Percentiles rank a stretch among this genome's conserved stretches.
These are phyloP conservation scores for Drosophila greeni DNA, from an alignment of 2,888 invertebrate species.

Conservation along the genomic window DNA sequence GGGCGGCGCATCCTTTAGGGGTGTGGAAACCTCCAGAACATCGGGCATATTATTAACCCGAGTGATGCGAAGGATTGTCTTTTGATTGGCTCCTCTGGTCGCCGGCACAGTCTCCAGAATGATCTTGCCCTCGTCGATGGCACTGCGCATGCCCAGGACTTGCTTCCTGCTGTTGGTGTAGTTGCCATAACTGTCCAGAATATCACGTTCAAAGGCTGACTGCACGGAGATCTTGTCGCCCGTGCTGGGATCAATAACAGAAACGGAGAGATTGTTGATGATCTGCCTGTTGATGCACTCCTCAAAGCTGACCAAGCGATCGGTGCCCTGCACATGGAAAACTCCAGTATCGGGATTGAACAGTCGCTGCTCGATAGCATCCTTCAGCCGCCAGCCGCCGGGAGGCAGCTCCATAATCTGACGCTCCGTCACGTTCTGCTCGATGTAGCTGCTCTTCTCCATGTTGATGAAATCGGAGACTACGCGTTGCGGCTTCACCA, in stretches of 20 bases:
- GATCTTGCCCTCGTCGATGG: slow-evolving; percentile 84
- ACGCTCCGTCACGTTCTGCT: slow-evolving; percentile 80
- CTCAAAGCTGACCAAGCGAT: slow-evolving; percentile 89
- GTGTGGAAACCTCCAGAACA: slow-evolving; percentile 84
- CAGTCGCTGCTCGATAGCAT: slow-evolving; percentile 89
- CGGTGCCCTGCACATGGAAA: slow-evolving; percentile 92
- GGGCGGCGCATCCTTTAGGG: slow-evolving; percentile 79
- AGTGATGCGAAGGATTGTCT: slow-evolving; percentile 85
- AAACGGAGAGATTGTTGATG: slow-evolving; percentile 89
- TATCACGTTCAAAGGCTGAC: slow-evolving; percentile 87
- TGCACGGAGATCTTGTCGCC: slow-evolving; percentile 84
- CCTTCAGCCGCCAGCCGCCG: slow-evolving; percentile 89
- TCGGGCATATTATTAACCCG: slow-evolving; percentile 86
- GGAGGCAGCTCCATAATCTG: slow-evolving; percentile 88
- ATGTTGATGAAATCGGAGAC: slow-evolving; percentile 79
- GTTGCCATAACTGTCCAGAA: slow-evolving; percentile 88
- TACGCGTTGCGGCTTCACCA: slow-evolving; percentile 75
- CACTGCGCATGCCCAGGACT: slow-evolving; percentile 84
- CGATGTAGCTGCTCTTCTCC: slow-evolving; percentile 79
- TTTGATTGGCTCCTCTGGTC: slow-evolving; percentile 79
- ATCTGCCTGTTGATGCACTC: slow-evolving; percentile 92
- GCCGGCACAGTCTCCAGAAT: slow-evolving; percentile 81
- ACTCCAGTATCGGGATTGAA: slow-evolving; percentile 91
- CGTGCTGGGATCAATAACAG: slow-evolving; percentile 88
- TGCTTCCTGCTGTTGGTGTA: slow-evolving; percentile 83